Evolutionary conservation across 2,888 invertebrate species (phyloP), one percentile per base, ranked within the genome.

Genomic region (Cyaniris semiargus): DNA sequence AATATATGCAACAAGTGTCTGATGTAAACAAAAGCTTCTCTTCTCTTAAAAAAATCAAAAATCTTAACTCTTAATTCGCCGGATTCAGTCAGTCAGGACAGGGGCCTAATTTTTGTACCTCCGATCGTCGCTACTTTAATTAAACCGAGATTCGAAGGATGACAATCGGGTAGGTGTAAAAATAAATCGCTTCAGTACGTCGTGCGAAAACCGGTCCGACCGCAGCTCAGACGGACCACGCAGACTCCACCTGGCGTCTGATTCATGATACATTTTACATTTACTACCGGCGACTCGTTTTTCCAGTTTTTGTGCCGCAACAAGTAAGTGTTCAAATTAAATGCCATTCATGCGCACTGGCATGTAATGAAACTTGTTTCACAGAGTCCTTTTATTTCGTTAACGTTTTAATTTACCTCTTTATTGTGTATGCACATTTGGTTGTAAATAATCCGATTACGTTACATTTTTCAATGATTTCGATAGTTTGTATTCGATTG

Each of bases 261-360:
- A 85, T 84, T 86, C 86, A 85, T 83, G 83, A 34, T 76, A 48
- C 71, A 34, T 78, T 77, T 82, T 76, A 48, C 71, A 31, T 78
- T 76, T 82, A 83, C 84, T 82, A 84, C 82, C 82, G 84, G 82
- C 78, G 81, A 84, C 83, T 83, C 84, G 86, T 86, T 85, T 83
- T 80, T 83, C 83, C 76, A 79, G 83, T 83, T 84, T 86, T 85
- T 85, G 70, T 58, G 38, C 38, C 71, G 76, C 76, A 74, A 80
- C 79, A 79, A 84, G 85, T 84, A 85, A 85, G 85, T 85, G 85
- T 84, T 85, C 85, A 85, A 85, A 87, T 87, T 86, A 85, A 88
- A 85, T 83, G 83, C 83, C 88, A 88, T 88, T 89, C 86, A 88
- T 87, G 88, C 85, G 85, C 83, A 84, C 82, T 79, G 84, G 82